Evolutionary conservation across 2,888 invertebrate genomes (phyloP), one percentile per base, ranked within the genome.

Genomic region (Plutella xylostella): DNA sequence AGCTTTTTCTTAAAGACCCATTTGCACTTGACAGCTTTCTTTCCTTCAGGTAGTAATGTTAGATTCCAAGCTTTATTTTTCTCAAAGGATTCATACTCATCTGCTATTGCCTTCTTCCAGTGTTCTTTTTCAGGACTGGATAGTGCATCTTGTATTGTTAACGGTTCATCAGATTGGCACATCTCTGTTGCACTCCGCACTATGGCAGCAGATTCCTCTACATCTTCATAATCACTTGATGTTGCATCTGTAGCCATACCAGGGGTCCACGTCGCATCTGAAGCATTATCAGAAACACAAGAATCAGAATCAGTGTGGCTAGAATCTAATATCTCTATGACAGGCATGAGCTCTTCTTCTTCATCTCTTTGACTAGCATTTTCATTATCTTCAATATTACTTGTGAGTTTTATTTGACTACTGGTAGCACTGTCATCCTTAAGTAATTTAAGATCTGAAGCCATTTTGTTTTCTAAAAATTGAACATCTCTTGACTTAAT

Each of bases 1-100:
- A 34, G 25, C 38, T 50, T 52, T 1, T 31, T 28, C 42, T 49
- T 52, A 34, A 38, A 52, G 4, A 50, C 49, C 50, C 52, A 51
- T 33, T 52, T 52, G 17, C 49, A 44, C 41, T 52, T 50, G 6
- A 52, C 22, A 15, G 49, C 30, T 44, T 48, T 50, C n/a, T 42
- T 19, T 25, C n/a, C 22, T 11, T 37, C 15, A n/a, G 43, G 45
- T 12, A 45, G 30, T 19, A 48, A 46, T 6, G 45, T 45, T 14
- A 50, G 33, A 12, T 37, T 22, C 46, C 47, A 50, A 7, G 45
- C 46, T 12, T 39, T 20, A 21, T 50, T 48, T 18, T 48, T 14
- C 12, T 48, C 14, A 3, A 50, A 19, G 6, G 50, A 45, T n/a
- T 48, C 43, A 47, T 48, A 48, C 33, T 51, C 51, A 12, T 12